Base-by-base conservation (phyloP, 2,113 vertebrate genomes). In the Gymnocephalus cernua region DNA sequence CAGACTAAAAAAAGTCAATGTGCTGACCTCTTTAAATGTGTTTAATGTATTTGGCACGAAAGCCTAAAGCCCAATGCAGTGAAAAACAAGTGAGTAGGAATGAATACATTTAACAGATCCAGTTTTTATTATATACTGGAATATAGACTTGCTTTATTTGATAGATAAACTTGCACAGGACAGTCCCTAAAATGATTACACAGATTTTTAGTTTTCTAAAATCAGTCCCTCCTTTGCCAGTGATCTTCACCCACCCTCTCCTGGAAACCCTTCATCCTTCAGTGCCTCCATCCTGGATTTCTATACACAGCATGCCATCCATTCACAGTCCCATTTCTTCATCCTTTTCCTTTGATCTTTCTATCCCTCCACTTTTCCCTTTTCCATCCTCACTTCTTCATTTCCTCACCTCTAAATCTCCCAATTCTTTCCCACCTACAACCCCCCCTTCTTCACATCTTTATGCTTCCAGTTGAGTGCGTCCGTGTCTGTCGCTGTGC, bases 391-490 rank as follows among this genome's bases (percentile, higher is more conserved):
- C 44, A 16, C 54, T 62, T 50, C 51, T 45, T 14, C 53, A 56
- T 79, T 64, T 61, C 32, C 65, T 54, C 76, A 69, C 73, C 61
- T 65, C 35, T 35, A 27, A 66, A 66, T 83, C 75, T 78, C 35
- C 81, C 66, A 63, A 21, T 54, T 68, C 41, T 50, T 56, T 61
- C 47, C 57, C 81, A 23, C 25, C 45, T 41, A 12, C 27, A 62
- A 27, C 53, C 68, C 54, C 38, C n/a, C 54, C 41, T 65, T 29
- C 73, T 38, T 15, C 38, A n/a, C 72, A 64, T 73, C 74, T 77
- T 44, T 21, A 9, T 44, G 74, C 50, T 88, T 75, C 73, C 77
- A 76, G 79, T 61, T 67, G 80, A 84, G 79, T 83, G 80, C 45
- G 63, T 61, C 61, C n/a, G 59, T 79, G 68, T 83, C 15, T 85